These are phyloP conservation scores for Dendropsophus ebraccatus DNA, from an alignment of 2,113 vertebrate genomes.

Conservation along the genomic window DNA sequence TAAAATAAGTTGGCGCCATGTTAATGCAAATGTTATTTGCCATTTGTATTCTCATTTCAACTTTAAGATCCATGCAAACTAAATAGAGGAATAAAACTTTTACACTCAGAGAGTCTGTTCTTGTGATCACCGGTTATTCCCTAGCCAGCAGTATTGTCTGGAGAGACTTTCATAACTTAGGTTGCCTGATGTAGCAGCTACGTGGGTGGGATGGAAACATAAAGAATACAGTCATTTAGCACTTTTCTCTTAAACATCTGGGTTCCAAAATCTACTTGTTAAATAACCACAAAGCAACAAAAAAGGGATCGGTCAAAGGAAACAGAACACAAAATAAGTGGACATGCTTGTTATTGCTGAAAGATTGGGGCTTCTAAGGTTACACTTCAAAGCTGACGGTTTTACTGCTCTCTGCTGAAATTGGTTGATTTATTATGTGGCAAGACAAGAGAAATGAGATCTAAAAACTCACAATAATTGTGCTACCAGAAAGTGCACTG, in stretches of 20 bases:
- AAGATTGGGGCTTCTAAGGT: conserved; percentile 46
- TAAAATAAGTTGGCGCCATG: neutral
- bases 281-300: conserved; percentile 52
- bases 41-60: neutral
- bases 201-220: conserved; percentile 48
- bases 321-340: conserved; percentile 45
- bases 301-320: conserved; percentile 47
- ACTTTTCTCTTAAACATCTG: conserved; percentile 50
- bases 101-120: neutral
- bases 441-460: conserved; percentile 53
- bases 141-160: neutral
- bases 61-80: neutral
- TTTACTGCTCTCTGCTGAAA: conserved; percentile 43
- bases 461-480: neutral
- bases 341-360: conserved; percentile 56
- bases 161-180: neutral
- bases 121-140: neutral
- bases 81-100: neutral
- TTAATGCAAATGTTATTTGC: neutral
- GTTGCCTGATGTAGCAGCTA: conserved; percentile 1
- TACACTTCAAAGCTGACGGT: conserved; percentile 47
- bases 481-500: conserved; percentile 17
- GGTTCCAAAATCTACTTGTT: conserved; percentile 47
- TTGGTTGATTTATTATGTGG: conserved; percentile 51
- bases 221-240: conserved; percentile 29